Conservation (phyloP, 2,888 invertebrate genomes). For the Norana najaformis region DNA sequence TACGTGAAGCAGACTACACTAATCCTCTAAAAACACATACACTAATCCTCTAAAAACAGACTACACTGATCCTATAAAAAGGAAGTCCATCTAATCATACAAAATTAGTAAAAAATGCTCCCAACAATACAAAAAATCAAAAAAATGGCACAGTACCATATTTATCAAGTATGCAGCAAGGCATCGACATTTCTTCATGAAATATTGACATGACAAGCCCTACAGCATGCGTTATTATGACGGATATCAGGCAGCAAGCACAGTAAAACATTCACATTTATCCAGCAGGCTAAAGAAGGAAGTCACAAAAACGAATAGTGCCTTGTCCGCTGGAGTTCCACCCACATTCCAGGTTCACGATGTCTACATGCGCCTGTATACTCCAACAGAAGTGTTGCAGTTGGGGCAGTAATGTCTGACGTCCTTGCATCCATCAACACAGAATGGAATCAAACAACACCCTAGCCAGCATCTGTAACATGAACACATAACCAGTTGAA, state of each 20-base stretch:
- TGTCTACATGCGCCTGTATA: conserved; percentile 52
- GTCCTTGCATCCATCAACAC: conserved; percentile 55
- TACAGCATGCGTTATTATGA: no score
- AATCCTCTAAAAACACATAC: neutral
- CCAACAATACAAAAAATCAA: neutral
- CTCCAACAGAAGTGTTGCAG: conserved; percentile 51
- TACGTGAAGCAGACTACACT: neutral
- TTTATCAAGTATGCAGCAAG: neutral
- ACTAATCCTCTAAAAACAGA: neutral
- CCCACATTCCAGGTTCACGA: neutral
- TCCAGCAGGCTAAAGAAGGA: neutral
- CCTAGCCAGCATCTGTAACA: conserved; percentile 41
- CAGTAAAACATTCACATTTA: neutral
- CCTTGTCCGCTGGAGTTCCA: neutral
- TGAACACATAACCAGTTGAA: neutral
- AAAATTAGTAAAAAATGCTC: neutral
- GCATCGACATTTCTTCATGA: neutral
- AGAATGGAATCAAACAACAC: conserved; percentile 53
- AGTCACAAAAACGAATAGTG: neutral
- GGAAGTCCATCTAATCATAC: neutral
- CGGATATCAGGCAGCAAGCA: neutral
- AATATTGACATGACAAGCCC: no score
- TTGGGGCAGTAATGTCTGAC: conserved; percentile 57
- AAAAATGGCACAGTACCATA: neutral
- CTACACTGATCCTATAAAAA: neutral